phyloP scores from a whole-genome alignment of 92 coral and sea anemone genomes.

The Bergia puertoricense region DNA sequence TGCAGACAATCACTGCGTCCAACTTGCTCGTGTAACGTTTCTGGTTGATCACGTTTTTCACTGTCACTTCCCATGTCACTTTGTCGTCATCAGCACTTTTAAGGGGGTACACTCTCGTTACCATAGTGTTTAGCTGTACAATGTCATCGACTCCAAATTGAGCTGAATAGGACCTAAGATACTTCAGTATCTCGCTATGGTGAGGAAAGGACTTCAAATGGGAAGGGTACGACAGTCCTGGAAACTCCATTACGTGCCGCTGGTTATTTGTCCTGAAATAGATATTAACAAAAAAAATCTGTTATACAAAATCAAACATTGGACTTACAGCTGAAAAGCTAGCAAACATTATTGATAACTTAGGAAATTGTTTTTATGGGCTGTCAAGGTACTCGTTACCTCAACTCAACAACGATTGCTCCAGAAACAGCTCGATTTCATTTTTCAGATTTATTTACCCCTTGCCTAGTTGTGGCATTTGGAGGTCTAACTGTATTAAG shows the following conservation, averaged over 20 bases:
- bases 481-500: too few species aligned
- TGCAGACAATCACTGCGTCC: slow-evolving; percentile 82
- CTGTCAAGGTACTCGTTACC: too few species aligned
- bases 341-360: too few species aligned
- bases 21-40: slow-evolving; percentile 45
- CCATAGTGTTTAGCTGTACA: slow-evolving; percentile 65
- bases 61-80: slow-evolving; percentile 74
- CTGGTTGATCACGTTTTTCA: slow-evolving; percentile 44
- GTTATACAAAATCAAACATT: too few species aligned
- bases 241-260: slow-evolving; percentile 78
- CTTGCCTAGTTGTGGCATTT: too few species aligned
- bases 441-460: too few species aligned
- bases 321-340: too few species aligned
- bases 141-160: slow-evolving; percentile 61
- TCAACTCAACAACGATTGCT: too few species aligned
- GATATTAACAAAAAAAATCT: too few species aligned
- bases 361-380: too few species aligned
- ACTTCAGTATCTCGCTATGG: slow-evolving; percentile 61
- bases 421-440: too few species aligned
- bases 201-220: slow-evolving; percentile 55
- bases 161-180: slow-evolving; percentile 69
- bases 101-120: slow-evolving; percentile 64
- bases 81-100: slow-evolving; percentile 24
- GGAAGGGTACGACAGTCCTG: slow-evolving; percentile 76
- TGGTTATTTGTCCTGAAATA: slow-evolving; percentile 72